A percentile compares a stretch with the other conserved stretches of the same genome.
Evolutionary conservation across 2,888 invertebrate genomes (phyloP).

Genomic region (Petrolisthes manimaculis): DNA sequence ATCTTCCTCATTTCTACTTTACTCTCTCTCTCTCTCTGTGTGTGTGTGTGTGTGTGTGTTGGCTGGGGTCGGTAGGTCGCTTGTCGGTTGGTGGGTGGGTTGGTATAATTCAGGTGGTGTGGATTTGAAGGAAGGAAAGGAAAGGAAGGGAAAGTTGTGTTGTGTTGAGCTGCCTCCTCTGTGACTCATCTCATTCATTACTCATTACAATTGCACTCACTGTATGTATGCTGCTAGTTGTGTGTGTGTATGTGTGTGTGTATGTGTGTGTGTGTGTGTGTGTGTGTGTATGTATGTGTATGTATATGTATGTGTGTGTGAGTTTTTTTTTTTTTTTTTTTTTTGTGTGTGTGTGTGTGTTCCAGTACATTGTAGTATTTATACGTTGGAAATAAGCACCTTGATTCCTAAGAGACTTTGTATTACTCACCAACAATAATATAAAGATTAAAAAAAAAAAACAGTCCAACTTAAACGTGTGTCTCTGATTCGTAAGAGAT

Average conservation of each 20-base stretch:
- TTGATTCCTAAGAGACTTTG: too few species aligned
- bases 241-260: slow-evolving; percentile 26
- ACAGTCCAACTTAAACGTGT: too few species aligned
- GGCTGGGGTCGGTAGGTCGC: neutral
- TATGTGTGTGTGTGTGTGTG: slow-evolving; percentile 26
- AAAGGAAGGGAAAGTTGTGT: neutral
- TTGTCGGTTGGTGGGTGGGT: neutral
- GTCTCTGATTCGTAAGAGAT: too few species aligned
- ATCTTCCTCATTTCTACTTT: neutral
- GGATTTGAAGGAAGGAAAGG: neutral
- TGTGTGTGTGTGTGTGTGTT: neutral
- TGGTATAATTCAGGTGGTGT: neutral
- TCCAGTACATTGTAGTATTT: too few species aligned
- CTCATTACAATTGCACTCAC: too few species aligned
- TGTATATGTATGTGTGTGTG: neutral
- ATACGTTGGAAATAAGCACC: too few species aligned
- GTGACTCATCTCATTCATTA: too few species aligned
- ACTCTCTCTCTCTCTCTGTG: neutral
- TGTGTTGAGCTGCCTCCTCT: too few species aligned
- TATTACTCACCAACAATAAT: too few species aligned
- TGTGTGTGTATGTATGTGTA: slow-evolving; percentile 15
- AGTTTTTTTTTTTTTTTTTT: too few species aligned
- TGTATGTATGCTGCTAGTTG: neutral
- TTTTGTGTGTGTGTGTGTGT: too few species aligned
- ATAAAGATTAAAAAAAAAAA: too few species aligned